Base-by-base conservation (phyloP, 2,113 vertebrate species). In the Myotis brandtii region DNA sequence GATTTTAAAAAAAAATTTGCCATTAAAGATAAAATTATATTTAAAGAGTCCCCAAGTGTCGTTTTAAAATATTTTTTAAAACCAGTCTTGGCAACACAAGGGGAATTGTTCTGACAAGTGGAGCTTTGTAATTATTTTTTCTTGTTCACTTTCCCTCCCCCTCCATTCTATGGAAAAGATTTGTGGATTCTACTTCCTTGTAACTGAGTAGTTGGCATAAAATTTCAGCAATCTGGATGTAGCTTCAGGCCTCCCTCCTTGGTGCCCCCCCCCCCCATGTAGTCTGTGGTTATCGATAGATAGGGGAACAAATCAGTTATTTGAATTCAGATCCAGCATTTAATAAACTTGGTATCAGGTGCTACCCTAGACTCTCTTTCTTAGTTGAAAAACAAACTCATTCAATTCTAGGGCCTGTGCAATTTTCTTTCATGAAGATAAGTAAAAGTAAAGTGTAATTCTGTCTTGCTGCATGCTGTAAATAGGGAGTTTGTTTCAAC, bases 401-500 rank as follows among this genome's bases (percentile, higher is more conserved):
- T 56, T 96, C 9, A 66, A 48, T n/a, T 84, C 70, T 27, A 73
- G 20, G n/a, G 3, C 5, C 54, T 76, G 64, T 95, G 27, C 25
- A 86, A 0, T 89, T 20, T 89, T 95, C 73, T 23, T 90, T 96
- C 27, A 87, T 72, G 52, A 93, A 86, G 20, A 12, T 69, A 43
- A 77, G 20, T 82, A 50, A 94, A 96, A 80, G 20, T 83, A 16
- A 85, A 79, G 27, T 62, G 88, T 90, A 73, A 69, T 93, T 94
- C 2, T 96, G 1, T 80, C 40, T 77, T 95, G 56, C 32, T 81
- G 10, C 56, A 84, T 81, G 10, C 56, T 86, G 32, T 88, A 88
- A 88, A 30, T 59, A 79, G 67, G 54, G n/a, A 79, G 54, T 94
- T 92, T 83, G 46, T 95, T 97, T 95, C 14, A 94, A 21, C 54